Evolutionary conservation across 2,113 vertebrate species (phyloP).

Genomic region (Origma solitaria): DNA sequence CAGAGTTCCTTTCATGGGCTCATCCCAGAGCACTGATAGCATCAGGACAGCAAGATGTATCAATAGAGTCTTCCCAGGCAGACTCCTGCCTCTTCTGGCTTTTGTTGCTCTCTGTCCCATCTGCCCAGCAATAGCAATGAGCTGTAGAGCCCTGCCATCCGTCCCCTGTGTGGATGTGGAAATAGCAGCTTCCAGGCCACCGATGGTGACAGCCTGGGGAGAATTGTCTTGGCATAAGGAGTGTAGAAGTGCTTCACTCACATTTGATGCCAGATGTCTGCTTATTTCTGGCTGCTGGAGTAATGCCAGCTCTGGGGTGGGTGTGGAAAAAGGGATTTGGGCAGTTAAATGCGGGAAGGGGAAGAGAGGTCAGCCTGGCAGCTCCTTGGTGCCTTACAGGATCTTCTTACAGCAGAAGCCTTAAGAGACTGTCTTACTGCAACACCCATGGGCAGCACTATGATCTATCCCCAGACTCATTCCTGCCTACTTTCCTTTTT

Average conservation of each 20-base stretch:
- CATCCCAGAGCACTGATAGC: not conserved
- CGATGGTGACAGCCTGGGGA: not conserved
- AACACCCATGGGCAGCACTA: not conserved
- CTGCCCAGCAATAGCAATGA: not conserved
- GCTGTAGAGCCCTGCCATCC: not conserved
- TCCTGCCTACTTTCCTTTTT: not conserved
- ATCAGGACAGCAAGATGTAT: not conserved
- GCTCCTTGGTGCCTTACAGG: not conserved
- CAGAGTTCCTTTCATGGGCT: not conserved
- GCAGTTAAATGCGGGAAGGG: not conserved
- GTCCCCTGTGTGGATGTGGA: not conserved
- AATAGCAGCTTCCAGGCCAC: not conserved
- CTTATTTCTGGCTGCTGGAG: slow-evolving; percentile 14
- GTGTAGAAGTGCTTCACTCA: not conserved
- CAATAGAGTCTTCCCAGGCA: not conserved
- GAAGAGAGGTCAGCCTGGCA: not conserved
- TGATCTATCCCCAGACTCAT: not conserved
- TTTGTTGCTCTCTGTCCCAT: not conserved
- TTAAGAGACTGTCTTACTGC: not conserved
- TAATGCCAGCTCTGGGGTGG: not conserved
- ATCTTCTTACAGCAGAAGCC: not conserved
- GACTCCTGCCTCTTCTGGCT: not conserved
- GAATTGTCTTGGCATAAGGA: slow-evolving; percentile 20
- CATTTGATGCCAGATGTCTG: slow-evolving; percentile 23
- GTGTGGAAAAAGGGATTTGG: slow-evolving; percentile 27